Evolutionary conservation across 2,113 vertebrate genomes (phyloP).

Genomic region (Forbesichthys papilliferus): DNA sequence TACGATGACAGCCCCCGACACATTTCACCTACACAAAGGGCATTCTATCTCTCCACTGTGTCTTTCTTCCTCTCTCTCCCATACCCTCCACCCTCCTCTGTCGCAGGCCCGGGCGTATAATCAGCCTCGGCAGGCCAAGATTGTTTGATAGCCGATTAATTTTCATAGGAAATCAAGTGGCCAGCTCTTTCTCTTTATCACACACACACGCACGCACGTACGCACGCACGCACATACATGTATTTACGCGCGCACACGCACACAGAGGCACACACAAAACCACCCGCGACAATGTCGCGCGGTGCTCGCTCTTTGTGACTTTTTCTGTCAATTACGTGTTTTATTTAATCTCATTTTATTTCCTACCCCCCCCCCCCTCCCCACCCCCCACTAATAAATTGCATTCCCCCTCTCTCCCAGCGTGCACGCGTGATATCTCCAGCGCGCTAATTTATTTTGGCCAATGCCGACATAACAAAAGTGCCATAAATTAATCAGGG

Average conservation of each 20-base stretch:
- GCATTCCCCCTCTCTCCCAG: slow-evolving; percentile 42
- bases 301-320: slow-evolving; percentile 86
- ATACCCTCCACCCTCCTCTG: slow-evolving; percentile 35
- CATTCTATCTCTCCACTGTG: slow-evolving; percentile 92
- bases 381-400: slow-evolving; percentile 80
- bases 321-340: slow-evolving; percentile 92
- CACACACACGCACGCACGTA: neutral
- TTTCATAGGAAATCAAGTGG: slow-evolving; percentile 99
- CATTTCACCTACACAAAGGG: slow-evolving; percentile 99
- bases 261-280: slow-evolving; percentile 65
- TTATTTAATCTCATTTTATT: slow-evolving; percentile 86
- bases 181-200: slow-evolving; percentile 77
- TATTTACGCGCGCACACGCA: neutral
- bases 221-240: neutral
- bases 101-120: slow-evolving; percentile 87
- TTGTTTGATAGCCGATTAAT: slow-evolving; percentile 99
- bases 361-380: slow-evolving; percentile 14
- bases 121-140: slow-evolving; percentile 98
- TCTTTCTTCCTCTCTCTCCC: slow-evolving; percentile 41
- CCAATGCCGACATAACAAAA: slow-evolving; percentile 74
- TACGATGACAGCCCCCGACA: slow-evolving; percentile 99
- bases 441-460: slow-evolving; percentile 77
- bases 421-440: slow-evolving; percentile 67
- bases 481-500: slow-evolving; percentile 85
- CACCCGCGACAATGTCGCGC: slow-evolving; percentile 54